phyloP scores from a whole-genome alignment of 2,888 invertebrate genomes.

The Trissolcus brochymenae region DNA sequence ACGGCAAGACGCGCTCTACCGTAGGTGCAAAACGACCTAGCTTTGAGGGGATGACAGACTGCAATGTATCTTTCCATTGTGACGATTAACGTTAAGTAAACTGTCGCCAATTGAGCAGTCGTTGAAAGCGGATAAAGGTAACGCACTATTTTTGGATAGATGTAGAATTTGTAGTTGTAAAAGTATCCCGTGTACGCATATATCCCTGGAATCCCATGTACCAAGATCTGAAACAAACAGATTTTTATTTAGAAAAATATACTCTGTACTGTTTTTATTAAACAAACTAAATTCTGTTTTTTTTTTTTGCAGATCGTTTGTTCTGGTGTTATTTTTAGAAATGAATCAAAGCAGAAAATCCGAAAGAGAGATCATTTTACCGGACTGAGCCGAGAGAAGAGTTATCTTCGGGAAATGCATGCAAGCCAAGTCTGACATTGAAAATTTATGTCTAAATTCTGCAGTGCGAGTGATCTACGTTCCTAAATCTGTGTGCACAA shows the following conservation, averaged over 20 bases:
- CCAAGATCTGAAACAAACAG: conserved; percentile 74
- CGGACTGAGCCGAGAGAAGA: neutral
- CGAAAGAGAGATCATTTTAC: conserved; percentile 19
- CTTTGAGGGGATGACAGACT: conserved; percentile 92
- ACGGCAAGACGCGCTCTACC: conserved; percentile 91
- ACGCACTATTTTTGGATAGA: conserved; percentile 88
- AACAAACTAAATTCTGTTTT: no score
- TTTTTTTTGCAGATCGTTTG: neutral
- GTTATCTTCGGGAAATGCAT: conserved; percentile 26
- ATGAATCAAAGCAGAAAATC: conserved; percentile 1
- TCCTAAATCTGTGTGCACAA: conserved; percentile 10
- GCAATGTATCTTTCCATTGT: conserved; percentile 96
- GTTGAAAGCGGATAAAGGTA: conserved; percentile 89
- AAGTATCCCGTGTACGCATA: conserved; percentile 88
- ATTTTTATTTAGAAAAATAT: no score
- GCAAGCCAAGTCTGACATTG: conserved; percentile 30
- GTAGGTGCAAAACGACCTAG: conserved; percentile 93
- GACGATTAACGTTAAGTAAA: conserved; percentile 93
- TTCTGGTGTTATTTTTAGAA: neutral
- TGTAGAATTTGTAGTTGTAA: conserved; percentile 86
- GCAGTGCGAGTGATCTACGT: conserved; percentile 20
- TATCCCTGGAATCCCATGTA: conserved; percentile 92
- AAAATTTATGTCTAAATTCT: conserved; percentile 43
- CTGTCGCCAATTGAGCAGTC: conserved; percentile 94
- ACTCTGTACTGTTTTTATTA: no score